phyloP scores from a whole-genome alignment of 1,140 invertebrate species.

The Ceratina calcarata region DNA sequence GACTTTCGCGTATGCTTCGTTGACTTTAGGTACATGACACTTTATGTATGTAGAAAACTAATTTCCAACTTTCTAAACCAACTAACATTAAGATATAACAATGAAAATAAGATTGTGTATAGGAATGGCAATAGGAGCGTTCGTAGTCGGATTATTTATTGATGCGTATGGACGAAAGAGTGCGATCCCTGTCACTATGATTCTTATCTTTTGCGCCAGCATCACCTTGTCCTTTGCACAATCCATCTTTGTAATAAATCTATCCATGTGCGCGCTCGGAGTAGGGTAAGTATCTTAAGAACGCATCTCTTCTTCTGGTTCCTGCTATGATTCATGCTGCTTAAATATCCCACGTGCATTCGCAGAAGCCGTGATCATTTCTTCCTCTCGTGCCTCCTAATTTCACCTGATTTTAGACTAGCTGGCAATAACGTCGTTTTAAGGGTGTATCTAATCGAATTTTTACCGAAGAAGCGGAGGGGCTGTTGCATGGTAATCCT shows the following conservation, averaged over 20 bases:
- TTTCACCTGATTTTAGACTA: slow-evolving; percentile 44
- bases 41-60: background rate
- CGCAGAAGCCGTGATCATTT: no score
- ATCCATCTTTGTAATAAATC: slow-evolving; percentile 56
- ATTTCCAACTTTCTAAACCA: background rate
- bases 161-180: slow-evolving; percentile 62
- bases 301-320: no score
- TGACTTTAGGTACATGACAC: slow-evolving; percentile 57
- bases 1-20: slow-evolving; percentile 49
- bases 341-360: background rate
- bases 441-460: slow-evolving; percentile 67
- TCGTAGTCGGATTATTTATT: slow-evolving; percentile 63
- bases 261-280: slow-evolving; percentile 62
- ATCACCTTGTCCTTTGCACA: slow-evolving; percentile 63
- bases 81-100: background rate
- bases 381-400: no score
- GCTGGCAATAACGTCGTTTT: slow-evolving; percentile 64
- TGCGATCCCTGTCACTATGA: slow-evolving; percentile 58
- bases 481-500: slow-evolving; percentile 60
- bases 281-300: slow-evolving; percentile 53
- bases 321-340: no score
- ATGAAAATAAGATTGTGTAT: slow-evolving; percentile 10
- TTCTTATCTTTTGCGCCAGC: slow-evolving; percentile 60
- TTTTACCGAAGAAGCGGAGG: slow-evolving; percentile 63
- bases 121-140: slow-evolving; percentile 68